Evolutionary conservation across 1,140 invertebrate species (phyloP).

Genomic region (Zaprionus ghesquierei): DNA sequence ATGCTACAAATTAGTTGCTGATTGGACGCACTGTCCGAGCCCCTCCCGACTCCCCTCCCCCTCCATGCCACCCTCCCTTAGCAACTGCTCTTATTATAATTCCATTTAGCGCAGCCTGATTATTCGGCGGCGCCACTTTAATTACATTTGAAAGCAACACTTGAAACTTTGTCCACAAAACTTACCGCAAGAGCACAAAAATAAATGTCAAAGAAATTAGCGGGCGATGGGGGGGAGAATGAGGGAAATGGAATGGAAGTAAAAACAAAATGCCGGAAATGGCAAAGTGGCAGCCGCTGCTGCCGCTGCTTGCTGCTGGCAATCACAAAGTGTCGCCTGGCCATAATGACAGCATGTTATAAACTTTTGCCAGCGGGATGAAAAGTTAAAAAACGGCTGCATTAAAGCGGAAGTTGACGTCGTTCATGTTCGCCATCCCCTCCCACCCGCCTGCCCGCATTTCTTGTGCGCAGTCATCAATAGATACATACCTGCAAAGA

Average conservation of each 20-base stretch:
- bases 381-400: conserved; percentile 57
- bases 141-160: conserved; percentile 79
- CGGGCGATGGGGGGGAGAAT: not conserved
- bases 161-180: conserved; percentile 72
- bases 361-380: conserved; percentile 47
- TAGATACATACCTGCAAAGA: conserved; percentile 72
- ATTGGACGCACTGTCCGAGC: conserved; percentile 19
- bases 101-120: conserved; percentile 45
- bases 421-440: not conserved
- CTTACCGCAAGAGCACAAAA: conserved; percentile 75
- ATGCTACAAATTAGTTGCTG: conserved; percentile 78
- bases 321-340: conserved; percentile 67
- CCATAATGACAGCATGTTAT: conserved; percentile 77
- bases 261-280: conserved; percentile 47
- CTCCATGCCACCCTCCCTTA: not conserved
- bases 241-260: not conserved
- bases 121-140: conserved; percentile 60
- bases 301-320: not conserved
- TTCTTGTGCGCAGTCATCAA: conserved; percentile 15
- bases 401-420: conserved; percentile 51
- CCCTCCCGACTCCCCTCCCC: too few species aligned
- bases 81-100: conserved; percentile 28
- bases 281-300: conserved; percentile 45
- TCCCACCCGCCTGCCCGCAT: not conserved
- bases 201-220: conserved; percentile 72